phyloP scores from a whole-genome alignment of 1,140 invertebrate genomes.

The Bombus waltoni region DNA sequence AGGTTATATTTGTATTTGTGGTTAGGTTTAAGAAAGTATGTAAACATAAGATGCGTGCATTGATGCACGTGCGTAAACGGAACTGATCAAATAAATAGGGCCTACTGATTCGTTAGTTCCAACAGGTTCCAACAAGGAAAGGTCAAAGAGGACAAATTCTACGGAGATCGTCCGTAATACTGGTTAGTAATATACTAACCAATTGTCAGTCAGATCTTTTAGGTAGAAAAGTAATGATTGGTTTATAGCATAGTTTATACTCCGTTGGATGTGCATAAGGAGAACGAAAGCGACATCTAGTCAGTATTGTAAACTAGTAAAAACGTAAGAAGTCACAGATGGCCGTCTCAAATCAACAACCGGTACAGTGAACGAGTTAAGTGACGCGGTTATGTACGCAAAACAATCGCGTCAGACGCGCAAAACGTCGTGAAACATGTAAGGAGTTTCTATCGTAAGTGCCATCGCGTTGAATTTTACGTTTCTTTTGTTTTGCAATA shows the following conservation, averaged over 20 bases:
- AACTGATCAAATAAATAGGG: not conserved
- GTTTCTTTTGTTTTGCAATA: conserved; percentile 36
- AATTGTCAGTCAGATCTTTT: conserved; percentile 7
- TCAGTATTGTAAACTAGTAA: not conserved
- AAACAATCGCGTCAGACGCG: conserved; percentile 52
- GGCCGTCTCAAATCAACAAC: conserved; percentile 58
- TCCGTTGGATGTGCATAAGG: not conserved
- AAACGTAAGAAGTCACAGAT: conserved; percentile 35
- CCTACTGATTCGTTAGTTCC: not conserved
- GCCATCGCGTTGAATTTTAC: conserved; percentile 43
- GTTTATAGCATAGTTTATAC: not conserved
- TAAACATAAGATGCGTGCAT: conserved; percentile 25
- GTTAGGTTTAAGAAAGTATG: not conserved
- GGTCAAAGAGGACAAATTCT: conserved; percentile 32
- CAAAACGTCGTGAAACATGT: conserved; percentile 54
- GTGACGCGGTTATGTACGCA: conserved; percentile 57
- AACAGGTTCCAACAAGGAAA: not conserved
- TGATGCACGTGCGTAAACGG: not conserved
- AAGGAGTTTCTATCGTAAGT: conserved; percentile 14
- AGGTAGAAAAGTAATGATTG: conserved; percentile 24
- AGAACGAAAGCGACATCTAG: conserved; percentile 32
- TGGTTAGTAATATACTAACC: not conserved
- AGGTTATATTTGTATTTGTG: conserved; percentile 38
- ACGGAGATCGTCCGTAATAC: not conserved
- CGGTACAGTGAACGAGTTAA: conserved; percentile 33